Conservation (phyloP, 2,888 invertebrate species). For the Heliconius ismenius region DNA sequence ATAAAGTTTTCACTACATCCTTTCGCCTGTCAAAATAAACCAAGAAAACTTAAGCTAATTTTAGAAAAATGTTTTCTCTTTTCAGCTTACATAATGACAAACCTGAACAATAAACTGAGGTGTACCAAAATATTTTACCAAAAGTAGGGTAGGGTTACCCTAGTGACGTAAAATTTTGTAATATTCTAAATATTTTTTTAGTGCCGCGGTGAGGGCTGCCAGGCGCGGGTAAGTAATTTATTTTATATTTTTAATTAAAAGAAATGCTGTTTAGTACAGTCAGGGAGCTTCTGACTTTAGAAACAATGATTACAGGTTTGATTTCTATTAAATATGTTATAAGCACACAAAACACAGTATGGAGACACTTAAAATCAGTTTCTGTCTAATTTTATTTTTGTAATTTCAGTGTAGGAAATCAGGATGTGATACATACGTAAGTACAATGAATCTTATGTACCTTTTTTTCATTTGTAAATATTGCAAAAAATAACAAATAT, state of each 20-base stretch:
- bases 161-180: background rate
- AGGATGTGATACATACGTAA: slow-evolving; percentile 52
- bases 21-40: background rate
- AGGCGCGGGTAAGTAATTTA: slow-evolving; percentile 51
- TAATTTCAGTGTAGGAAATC: slow-evolving; percentile 51
- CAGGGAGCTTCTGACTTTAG: background rate
- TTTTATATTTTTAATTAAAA: slow-evolving; percentile 11
- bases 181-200: slow-evolving; percentile 43
- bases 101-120: background rate
- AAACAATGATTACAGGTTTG: background rate
- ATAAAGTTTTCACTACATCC: background rate
- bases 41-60: background rate
- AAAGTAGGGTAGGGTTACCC: background rate
- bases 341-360: background rate
- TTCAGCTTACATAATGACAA: background rate
- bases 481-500: background rate
- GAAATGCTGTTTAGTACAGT: background rate
- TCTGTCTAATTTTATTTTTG: background rate
- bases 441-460: slow-evolving; percentile 15
- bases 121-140: background rate
- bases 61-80: background rate
- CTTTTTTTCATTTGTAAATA: background rate
- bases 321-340: background rate
- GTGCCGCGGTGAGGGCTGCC: slow-evolving; percentile 51
- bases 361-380: background rate